phyloP scores from a whole-genome alignment of 2,113 vertebrate genomes.

The Nasalis larvatus region DNA sequence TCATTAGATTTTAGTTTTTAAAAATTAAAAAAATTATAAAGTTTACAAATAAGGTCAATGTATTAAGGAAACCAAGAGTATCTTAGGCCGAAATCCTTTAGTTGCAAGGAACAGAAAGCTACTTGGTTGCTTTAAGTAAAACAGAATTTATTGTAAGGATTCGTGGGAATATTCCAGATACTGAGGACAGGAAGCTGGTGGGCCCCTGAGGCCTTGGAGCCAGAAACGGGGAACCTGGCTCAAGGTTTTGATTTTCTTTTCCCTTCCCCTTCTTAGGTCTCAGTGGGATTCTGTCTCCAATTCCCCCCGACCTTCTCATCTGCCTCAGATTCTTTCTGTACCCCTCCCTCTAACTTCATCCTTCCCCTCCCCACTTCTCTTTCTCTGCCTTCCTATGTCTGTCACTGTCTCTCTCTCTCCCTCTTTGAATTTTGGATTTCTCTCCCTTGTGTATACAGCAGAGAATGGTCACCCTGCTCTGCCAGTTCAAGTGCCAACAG shows the following conservation, averaged over 20 bases:
- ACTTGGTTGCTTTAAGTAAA: not conserved
- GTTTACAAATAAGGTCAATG: constrained; percentile 55
- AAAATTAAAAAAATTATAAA: not conserved
- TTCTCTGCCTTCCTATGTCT: not conserved
- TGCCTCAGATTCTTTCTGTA: not conserved
- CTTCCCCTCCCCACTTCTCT: not conserved
- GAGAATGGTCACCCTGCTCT: not conserved
- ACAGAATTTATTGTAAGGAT: not conserved
- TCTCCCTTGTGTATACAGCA: not conserved
- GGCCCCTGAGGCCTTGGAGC: not conserved
- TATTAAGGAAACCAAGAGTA: not conserved
- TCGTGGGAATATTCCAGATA: not conserved
- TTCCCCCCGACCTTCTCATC: not conserved
- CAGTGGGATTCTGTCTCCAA: not conserved
- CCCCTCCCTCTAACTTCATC: not conserved
- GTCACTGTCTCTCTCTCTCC: not conserved
- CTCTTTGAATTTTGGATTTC: not conserved
- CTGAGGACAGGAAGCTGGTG: too few relatives aligned
- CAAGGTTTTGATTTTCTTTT: not conserved
- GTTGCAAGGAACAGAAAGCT: not conserved
- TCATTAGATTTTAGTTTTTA: constrained; percentile 32
- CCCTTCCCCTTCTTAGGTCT: not conserved
- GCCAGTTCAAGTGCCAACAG: not conserved
- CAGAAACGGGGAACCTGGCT: not conserved
- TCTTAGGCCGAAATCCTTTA: constrained; percentile 20